A percentile compares a stretch with the other conserved stretches of the same genome.
Conservation (phyloP, 2,113 vertebrate species). For the Hydrolagus affinis region DNA sequence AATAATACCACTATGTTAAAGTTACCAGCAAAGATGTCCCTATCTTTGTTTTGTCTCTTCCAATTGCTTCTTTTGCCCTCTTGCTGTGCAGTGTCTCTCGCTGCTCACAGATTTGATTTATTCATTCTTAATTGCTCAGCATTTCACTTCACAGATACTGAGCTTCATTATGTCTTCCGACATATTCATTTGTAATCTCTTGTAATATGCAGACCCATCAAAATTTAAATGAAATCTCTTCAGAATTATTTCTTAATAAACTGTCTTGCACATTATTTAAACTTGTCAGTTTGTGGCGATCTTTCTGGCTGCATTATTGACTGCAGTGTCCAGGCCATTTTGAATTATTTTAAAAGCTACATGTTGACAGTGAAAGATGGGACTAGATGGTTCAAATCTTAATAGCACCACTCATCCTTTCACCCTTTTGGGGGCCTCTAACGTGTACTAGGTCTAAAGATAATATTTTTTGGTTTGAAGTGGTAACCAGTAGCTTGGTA, state of each 20-base stretch:
- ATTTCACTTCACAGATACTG: neutral
- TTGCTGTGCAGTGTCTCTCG: neutral
- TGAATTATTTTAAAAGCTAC: constrained; percentile 4
- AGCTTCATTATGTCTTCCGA: neutral
- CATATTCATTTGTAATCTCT: neutral
- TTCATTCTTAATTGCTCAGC: neutral
- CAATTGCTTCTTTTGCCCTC: neutral
- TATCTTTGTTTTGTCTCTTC: neutral
- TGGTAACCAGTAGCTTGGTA: no score
- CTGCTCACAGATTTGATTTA: neutral
- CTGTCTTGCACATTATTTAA: neutral
- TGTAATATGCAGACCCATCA: neutral
- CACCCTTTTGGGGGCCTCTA: no score
- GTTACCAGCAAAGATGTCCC: neutral
- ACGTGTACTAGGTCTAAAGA: no score
- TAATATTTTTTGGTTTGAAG: no score
- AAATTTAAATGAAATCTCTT: neutral
- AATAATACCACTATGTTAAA: neutral
- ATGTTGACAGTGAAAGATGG: neutral
- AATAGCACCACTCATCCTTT: no score
- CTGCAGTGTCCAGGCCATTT: neutral
- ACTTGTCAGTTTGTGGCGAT: neutral
- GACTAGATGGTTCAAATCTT: no score
- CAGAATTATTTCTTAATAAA: neutral
- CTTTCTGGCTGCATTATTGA: neutral